Conservation (phyloP, 2,113 vertebrate species). For the Megalops atlanticus region DNA sequence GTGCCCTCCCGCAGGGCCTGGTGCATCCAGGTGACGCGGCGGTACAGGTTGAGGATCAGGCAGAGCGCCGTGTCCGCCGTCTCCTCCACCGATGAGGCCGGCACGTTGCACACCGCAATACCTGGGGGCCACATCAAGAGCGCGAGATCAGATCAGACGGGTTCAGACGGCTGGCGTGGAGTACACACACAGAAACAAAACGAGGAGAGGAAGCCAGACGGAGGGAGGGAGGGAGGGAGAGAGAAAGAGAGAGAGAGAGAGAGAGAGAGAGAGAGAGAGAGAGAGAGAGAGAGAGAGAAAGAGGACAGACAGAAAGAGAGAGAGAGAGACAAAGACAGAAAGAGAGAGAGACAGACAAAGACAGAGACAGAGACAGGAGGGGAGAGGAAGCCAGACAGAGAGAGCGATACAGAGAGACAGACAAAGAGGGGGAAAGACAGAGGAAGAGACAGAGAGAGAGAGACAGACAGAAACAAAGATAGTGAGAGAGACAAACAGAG, state of each 20-base stretch:
- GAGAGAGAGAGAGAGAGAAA: no score
- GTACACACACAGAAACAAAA: not conserved
- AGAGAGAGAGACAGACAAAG: not conserved
- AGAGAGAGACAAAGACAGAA: not conserved
- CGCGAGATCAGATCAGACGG: no score
- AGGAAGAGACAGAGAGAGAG: not conserved
- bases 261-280: no score
- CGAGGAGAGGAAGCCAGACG: not conserved
- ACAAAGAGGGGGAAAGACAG: not conserved
- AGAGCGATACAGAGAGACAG: not conserved
- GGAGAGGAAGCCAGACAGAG: not conserved
- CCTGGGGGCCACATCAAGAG: conserved; percentile 61
- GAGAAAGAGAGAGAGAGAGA: no score
- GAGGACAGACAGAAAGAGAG: no score
- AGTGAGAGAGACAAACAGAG: not conserved
- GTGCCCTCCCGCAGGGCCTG: conserved; percentile 87
- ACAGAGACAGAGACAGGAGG: not conserved
- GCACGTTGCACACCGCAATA: conserved; percentile 87
- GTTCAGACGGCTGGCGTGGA: no score
- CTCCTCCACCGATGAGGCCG: conserved; percentile 85
- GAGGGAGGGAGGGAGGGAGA: not conserved
- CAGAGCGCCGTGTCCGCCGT: conserved; percentile 88
- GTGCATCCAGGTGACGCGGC: conserved; percentile 88
- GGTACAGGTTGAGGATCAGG: conserved; percentile 88
- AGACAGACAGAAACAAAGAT: not conserved